phyloP scores from a whole-genome alignment of 2,888 invertebrate species.

The Eupithecia vulgata region DNA sequence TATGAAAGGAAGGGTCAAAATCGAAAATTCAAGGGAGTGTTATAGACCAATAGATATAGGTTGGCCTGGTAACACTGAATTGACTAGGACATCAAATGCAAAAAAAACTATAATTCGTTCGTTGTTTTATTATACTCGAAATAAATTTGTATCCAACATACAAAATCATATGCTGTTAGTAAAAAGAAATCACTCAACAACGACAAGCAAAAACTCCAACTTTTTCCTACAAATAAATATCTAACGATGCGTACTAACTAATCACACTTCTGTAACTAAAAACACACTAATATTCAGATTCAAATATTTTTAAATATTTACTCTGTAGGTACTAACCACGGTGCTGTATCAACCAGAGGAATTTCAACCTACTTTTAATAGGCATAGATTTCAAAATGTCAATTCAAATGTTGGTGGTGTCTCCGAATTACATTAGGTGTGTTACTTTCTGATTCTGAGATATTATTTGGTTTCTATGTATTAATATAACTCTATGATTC shows the following conservation, averaged over 20 bases:
- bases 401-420: not conserved
- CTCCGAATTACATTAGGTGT: not conserved
- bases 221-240: slow-evolving; percentile 53
- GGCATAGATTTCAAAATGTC: not conserved
- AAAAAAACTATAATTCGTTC: not conserved
- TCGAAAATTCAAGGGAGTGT: not conserved
- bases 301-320: not conserved
- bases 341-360: slow-evolving; percentile 23
- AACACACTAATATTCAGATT: slow-evolving; percentile 23
- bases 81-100: not conserved
- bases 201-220: slow-evolving; percentile 50
- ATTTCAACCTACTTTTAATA: not conserved
- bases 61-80: not conserved
- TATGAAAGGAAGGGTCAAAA: not conserved
- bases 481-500: too few relatives aligned
- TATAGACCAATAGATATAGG: not conserved
- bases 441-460: not conserved
- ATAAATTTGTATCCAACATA: slow-evolving; percentile 40
- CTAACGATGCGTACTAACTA: slow-evolving; percentile 26
- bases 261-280: slow-evolving; percentile 49
- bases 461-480: not conserved
- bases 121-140: not conserved
- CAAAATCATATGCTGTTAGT: slow-evolving; percentile 23
- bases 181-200: slow-evolving; percentile 48
- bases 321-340: slow-evolving; percentile 14